phyloP scores from a whole-genome alignment of 2,888 invertebrate genomes.

The Dugesia japonica region DNA sequence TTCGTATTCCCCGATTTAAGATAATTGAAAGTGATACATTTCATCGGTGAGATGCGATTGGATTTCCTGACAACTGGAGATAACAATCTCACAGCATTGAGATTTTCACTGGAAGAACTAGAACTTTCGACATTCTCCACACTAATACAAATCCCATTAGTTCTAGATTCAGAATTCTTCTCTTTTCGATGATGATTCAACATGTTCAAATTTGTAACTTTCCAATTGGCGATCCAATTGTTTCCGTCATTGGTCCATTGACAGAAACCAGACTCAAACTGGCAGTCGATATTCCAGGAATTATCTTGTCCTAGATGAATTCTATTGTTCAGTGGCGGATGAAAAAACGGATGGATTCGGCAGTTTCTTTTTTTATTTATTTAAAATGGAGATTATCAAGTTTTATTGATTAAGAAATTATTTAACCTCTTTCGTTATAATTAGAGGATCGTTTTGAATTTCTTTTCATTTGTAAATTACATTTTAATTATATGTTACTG shows the following conservation, averaged over 20 bases:
- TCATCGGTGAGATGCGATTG: neutral
- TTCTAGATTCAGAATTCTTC: neutral
- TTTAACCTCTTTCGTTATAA: too few relatives aligned
- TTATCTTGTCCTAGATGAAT: neutral
- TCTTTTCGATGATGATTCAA: neutral
- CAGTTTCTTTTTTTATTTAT: too few relatives aligned
- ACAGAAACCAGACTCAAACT: neutral
- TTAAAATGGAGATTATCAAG: too few relatives aligned
- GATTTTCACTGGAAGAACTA: neutral
- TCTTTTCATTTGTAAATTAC: too few relatives aligned
- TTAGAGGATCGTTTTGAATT: too few relatives aligned
- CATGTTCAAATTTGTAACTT: neutral
- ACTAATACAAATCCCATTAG: neutral
- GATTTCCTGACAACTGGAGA: constrained; percentile 1
- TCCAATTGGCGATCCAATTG: neutral
- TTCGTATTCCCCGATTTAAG: neutral
- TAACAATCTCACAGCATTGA: neutral
- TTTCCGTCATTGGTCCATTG: neutral
- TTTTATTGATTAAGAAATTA: too few relatives aligned
- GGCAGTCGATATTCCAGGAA: neutral
- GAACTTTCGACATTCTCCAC: neutral
- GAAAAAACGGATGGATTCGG: too few relatives aligned
- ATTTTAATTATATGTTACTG: too few relatives aligned
- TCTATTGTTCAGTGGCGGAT: too few relatives aligned
- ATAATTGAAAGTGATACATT: constrained; percentile 1